phyloP scores from a whole-genome alignment of 2,888 invertebrate genomes.

The Plemyria rubiginata region DNA sequence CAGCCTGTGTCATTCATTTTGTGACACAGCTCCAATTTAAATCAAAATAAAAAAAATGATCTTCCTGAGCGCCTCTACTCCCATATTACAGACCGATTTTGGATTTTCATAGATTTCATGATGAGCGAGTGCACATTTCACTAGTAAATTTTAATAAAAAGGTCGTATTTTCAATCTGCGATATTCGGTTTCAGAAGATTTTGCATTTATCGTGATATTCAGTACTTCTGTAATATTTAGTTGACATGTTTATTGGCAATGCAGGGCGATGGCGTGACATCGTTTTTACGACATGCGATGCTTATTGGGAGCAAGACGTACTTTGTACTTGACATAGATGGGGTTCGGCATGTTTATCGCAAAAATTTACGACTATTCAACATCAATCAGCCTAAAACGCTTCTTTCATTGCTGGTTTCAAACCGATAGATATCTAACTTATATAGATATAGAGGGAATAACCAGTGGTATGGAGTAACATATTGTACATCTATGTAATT shows the following conservation, averaged over 20 bases:
- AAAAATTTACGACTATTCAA: constrained; percentile 4
- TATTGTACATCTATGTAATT: not conserved
- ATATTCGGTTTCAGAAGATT: constrained; percentile 34
- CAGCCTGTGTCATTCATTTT: too few species aligned
- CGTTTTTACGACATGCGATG: constrained; percentile 51
- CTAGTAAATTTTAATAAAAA: too few species aligned
- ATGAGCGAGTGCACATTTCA: too few species aligned
- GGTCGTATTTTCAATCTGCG: constrained; percentile 6
- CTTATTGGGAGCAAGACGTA: constrained; percentile 22
- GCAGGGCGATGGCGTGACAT: constrained; percentile 47
- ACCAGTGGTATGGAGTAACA: not conserved
- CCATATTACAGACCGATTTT: too few species aligned
- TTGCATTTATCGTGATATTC: constrained; percentile 45
- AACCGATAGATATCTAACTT: not conserved
- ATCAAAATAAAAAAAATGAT: too few species aligned
- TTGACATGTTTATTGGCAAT: constrained; percentile 50
- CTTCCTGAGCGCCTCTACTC: too few species aligned
- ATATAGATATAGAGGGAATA: too few species aligned
- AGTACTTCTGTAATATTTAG: constrained; percentile 49
- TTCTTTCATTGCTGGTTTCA: not conserved
- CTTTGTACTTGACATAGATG: constrained; percentile 23
- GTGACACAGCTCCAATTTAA: too few species aligned
- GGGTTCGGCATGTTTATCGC: constrained; percentile 13
- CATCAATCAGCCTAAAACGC: not conserved
- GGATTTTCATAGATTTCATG: too few species aligned